Evolutionary conservation across 2,113 vertebrate species (phyloP).

Genomic region (Albula glossodonta): DNA sequence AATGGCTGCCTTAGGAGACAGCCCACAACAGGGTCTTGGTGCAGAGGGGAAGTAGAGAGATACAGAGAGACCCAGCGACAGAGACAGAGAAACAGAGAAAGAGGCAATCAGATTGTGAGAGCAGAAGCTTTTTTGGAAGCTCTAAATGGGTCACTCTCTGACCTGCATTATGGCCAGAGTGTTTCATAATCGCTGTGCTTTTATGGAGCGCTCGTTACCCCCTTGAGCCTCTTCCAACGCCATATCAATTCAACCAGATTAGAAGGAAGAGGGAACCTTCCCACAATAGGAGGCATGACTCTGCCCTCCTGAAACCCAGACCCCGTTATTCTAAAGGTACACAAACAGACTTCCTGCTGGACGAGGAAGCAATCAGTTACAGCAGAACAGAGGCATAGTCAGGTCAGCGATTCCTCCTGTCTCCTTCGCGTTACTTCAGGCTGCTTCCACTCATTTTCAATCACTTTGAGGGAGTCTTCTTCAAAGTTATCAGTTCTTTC

Average conservation of each 20-base stretch:
- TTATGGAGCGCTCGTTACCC: slow-evolving; percentile 40
- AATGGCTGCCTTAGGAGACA: not conserved
- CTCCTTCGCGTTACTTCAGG: not conserved
- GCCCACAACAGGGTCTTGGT: slow-evolving; percentile 30
- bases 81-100: not conserved
- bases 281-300: slow-evolving; percentile 31
- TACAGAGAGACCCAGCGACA: slow-evolving; percentile 14
- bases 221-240: not conserved
- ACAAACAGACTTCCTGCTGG: slow-evolving; percentile 21
- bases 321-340: slow-evolving; percentile 35
- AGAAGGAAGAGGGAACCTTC: not conserved
- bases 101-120: slow-evolving; percentile 2
- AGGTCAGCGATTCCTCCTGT: not conserved
- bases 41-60: slow-evolving; percentile 20
- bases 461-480: not conserved
- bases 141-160: slow-evolving; percentile 68
- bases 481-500: not conserved
- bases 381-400: not conserved
- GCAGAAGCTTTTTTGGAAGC: slow-evolving; percentile 51
- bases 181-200: slow-evolving; percentile 62
- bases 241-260: not conserved
- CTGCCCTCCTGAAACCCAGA: slow-evolving; percentile 20
- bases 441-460: not conserved
- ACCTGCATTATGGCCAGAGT: slow-evolving; percentile 55
- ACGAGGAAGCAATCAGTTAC: slow-evolving; percentile 12